These are phyloP conservation scores for Recurvirostra avosetta DNA, from an alignment of 2,113 vertebrate genomes.

Conservation along the genomic window DNA sequence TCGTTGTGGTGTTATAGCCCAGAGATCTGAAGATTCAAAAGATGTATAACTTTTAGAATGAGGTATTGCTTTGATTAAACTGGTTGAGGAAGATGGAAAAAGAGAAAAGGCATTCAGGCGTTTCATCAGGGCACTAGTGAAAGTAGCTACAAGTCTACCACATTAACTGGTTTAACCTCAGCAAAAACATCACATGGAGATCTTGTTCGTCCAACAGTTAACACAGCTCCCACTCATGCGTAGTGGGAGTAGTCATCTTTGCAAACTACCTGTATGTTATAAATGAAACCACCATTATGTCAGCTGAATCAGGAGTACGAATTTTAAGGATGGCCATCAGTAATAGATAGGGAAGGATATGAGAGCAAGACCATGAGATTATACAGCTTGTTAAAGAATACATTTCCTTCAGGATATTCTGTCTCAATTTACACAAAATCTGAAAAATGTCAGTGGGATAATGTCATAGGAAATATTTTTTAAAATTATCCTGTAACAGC, in stretches of 20 bases:
- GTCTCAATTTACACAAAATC: background rate
- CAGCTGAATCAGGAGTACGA: background rate
- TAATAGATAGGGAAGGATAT: background rate
- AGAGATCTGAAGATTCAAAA: background rate
- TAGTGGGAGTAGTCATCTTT: background rate
- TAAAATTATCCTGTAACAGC: background rate
- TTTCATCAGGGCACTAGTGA: background rate
- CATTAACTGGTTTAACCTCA: background rate
- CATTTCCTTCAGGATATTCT: background rate
- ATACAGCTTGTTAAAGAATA: background rate
- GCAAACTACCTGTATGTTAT: background rate
- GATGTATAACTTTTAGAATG: background rate
- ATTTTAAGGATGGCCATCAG: background rate
- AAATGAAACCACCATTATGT: background rate
- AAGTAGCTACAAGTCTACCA: background rate
- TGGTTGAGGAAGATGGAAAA: background rate
- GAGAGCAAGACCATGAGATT: background rate
- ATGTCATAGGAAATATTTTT: background rate
- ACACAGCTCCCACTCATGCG: background rate
- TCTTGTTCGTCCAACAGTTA: background rate
- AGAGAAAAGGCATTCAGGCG: background rate
- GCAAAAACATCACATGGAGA: background rate
- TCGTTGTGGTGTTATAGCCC: background rate
- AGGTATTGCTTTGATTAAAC: background rate
- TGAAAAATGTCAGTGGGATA: background rate